Evolutionary conservation across 2,797 vertebrate species (phyloP).

Genomic region (Fratercula arctica): DNA sequence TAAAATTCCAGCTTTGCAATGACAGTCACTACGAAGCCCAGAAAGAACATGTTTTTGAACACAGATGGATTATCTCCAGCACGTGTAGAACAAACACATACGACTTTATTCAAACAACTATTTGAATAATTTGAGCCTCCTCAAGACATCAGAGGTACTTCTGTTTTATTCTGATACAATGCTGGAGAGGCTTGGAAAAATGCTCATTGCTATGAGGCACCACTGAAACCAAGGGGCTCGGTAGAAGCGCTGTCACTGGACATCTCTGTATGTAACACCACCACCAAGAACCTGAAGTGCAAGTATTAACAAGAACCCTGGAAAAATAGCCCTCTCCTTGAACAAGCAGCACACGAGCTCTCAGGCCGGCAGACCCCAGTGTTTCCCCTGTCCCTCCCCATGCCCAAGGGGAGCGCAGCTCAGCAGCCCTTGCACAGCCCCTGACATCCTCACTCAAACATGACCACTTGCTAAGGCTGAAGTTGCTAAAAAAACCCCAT

Average conservation of each 20-base stretch:
- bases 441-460: not conserved
- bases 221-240: not conserved
- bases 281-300: accelerated
- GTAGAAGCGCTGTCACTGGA: not conserved
- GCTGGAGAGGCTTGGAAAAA: not conserved
- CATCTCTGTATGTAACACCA: not conserved
- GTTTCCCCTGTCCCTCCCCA: not conserved
- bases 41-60: not conserved
- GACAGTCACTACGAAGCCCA: not conserved
- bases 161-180: not conserved
- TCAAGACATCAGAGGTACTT: not conserved
- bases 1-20: not conserved
- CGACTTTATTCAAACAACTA: not conserved
- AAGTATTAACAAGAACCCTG: not conserved
- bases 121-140: not conserved
- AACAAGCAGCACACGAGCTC: not conserved
- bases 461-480: not conserved
- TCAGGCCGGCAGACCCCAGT: not conserved
- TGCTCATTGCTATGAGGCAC: not conserved
- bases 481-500: not conserved
- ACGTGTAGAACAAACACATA: not conserved
- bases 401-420: not conserved
- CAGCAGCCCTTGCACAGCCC: not conserved
- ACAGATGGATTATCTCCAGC: not conserved
- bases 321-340: not conserved